Percentiles rank a stretch among this genome's conserved stretches.
Evolutionary conservation across 2,888 invertebrate species (phyloP).

Genomic region (Drosophila cognata): DNA sequence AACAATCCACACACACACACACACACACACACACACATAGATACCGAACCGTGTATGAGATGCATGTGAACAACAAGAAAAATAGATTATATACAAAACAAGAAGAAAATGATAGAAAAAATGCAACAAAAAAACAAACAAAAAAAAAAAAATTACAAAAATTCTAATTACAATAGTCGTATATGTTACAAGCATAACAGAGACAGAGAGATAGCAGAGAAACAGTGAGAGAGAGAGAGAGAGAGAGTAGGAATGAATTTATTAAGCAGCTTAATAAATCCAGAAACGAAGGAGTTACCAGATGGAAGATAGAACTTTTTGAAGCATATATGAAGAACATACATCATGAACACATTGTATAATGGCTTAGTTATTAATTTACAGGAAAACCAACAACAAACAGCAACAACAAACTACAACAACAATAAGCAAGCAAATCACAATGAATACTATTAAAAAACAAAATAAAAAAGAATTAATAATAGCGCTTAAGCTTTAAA

Average conservation of each 20-base stretch:
- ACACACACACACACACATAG: conserved; percentile 16
- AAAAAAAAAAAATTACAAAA: conserved; percentile 32
- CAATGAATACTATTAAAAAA: conserved; percentile 43
- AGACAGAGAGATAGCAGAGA: conserved; percentile 30
- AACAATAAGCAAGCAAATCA: conserved; percentile 37
- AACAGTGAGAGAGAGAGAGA: conserved; percentile 7
- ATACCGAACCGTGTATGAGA: conserved; percentile 35
- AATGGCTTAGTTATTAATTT: conserved; percentile 66
- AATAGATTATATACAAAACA: conserved; percentile 45
- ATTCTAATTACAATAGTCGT: conserved; percentile 67
- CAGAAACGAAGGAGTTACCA: conserved; percentile 38
- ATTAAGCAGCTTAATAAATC: conserved; percentile 77
- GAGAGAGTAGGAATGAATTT: conserved; percentile 60
- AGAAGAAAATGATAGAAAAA: conserved; percentile 23
- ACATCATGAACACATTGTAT: conserved; percentile 62
- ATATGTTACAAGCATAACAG: conserved; percentile 42
- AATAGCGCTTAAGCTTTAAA: conserved; percentile 62
- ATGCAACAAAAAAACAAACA: conserved; percentile 22
- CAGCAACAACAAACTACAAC: conserved; percentile 29
- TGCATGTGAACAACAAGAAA: conserved; percentile 31
- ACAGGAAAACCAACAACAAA: conserved; percentile 52
- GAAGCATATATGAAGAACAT: conserved; percentile 71
- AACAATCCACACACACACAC: conserved; percentile 24
- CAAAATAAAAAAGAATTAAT: conserved; percentile 14
- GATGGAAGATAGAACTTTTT: conserved; percentile 58